These are phyloP conservation scores for Holocentrus rufus DNA, from an alignment of 2,797 vertebrate species.

Conservation along the genomic window DNA sequence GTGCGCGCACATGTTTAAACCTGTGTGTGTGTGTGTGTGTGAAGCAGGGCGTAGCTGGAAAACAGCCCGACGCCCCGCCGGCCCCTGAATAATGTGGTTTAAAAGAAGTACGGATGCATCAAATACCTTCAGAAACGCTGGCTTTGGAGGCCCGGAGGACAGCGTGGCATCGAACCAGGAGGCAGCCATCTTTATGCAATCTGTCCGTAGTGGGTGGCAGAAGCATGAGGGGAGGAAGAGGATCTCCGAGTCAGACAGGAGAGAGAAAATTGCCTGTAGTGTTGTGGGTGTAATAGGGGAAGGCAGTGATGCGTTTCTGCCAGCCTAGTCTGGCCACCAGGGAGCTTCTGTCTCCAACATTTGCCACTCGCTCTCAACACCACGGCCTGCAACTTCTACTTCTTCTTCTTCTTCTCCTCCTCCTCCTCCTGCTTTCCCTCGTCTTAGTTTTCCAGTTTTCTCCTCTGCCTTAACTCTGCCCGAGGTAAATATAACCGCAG, in stretches of 20 bases:
- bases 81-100: no score
- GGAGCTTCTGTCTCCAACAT: constrained; percentile 66
- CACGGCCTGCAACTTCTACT: constrained; percentile 56
- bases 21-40: no score
- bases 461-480: constrained; percentile 50
- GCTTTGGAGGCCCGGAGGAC: not conserved
- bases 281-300: constrained; percentile 75
- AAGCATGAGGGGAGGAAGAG: constrained; percentile 44
- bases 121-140: no score
- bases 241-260: constrained; percentile 53
- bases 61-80: no score
- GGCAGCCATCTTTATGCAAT: constrained; percentile 6
- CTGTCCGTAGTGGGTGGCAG: constrained; percentile 52
- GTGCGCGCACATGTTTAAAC: no score
- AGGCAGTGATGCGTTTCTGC: constrained; percentile 75
- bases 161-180: not conserved
- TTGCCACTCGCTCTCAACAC: constrained; percentile 48
- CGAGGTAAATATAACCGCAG: constrained; percentile 66
- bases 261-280: constrained; percentile 68
- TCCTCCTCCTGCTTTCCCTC: constrained; percentile 17
- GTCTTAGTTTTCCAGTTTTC: constrained; percentile 57
- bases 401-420: constrained; percentile 26
- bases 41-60: no score
- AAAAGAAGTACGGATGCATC: no score
- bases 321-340: constrained; percentile 59